Percentiles rank a stretch among this genome's conserved stretches.
Conservation (phyloP, 2,113 vertebrate genomes). For the rat (Rattus norvegicus) region GRCr8 NC_086019.1:228832501-228833000, state of each 20-base stretch:
- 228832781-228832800: background rate
- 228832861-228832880: background rate
- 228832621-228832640: constrained; percentile 51
- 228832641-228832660: constrained; percentile 71
- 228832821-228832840: background rate
- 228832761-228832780: constrained; percentile 52
- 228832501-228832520: constrained; percentile 59
- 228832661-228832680: constrained; percentile 64
- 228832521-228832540: constrained; percentile 40
- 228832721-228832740: constrained; percentile 64
- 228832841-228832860: background rate
- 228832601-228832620: constrained; percentile 43
- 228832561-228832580: constrained; percentile 44
- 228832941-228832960: background rate
- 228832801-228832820: background rate
- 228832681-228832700: constrained; percentile 65
- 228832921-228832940: background rate
- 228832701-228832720: constrained; percentile 29
- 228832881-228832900: background rate
- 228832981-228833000: constrained; percentile 68
- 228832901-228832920: background rate
- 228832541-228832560: constrained; percentile 67
- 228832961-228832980: constrained; percentile 49
- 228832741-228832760: constrained; percentile 66
- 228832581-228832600: background rate